Base-by-base conservation (phyloP, 2,888 invertebrate genomes). In the Drosophila paranaensis region DNA sequence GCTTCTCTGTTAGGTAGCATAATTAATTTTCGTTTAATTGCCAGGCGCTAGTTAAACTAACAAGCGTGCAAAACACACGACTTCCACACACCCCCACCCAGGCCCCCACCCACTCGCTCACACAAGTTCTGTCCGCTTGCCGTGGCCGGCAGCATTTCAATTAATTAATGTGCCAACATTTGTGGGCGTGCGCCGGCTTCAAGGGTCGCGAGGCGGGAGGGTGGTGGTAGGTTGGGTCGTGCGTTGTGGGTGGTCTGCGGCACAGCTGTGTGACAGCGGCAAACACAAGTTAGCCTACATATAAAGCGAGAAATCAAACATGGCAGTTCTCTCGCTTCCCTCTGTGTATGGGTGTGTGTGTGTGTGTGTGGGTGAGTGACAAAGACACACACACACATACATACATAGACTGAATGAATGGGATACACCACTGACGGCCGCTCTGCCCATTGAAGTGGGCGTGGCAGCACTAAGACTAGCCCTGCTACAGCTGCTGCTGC, bases 141-240 rank as follows among this genome's bases (percentile, higher is more conserved):
- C 67, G 74, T 80, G 66, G 87, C 83, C 88, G 54, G 80, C 82
- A 88, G 85, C 85, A 79, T 85, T 85, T 89, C 87, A 89, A 85
- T 85, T 85, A 85, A 85, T 85, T 89, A 85, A 85, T 85, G 88
- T 87, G 77, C 89, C 87, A 89, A 88, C 88, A 87, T 88, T 85
- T 72, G 87, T 81, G 81, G 77, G 79, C 74, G 69, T 78, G 35
- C 35, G 62, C 9, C 25, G 42, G 60, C 50, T 20, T 2, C 27
- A 25, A 25, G 62, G 46, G 43, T 14, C 5, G 43, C 25, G 46
- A 20, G 20, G 20, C 20, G 20, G 20, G 20, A 20, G 20, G 20
- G 20, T 20, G 20, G 35, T 10, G 37, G n/a, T n/a, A n/a, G 20
- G 25, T 16, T 10, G 33, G 33, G 10, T 10, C 33, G 33, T 10